Evolutionary conservation across 2,113 vertebrate genomes (phyloP), one percentile per base, ranked within the genome.

Genomic region (Psettodes erumei): DNA sequence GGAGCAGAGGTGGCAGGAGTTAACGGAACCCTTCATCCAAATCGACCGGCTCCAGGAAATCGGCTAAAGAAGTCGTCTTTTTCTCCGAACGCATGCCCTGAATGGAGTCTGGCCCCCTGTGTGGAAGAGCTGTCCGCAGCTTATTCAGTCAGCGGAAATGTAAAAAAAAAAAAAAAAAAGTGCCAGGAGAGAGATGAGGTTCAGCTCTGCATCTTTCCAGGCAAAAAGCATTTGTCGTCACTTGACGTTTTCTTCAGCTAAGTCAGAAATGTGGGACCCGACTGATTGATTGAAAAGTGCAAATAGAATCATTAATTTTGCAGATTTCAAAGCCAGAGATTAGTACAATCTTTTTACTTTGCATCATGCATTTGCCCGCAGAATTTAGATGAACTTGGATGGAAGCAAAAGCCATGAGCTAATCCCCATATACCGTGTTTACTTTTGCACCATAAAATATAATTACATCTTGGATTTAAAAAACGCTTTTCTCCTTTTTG

Each of bases 401-500:
- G 53, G 76, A 71, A 61, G 59, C 43, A 64, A 8, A 27, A 69
- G 53, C 62, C 69, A 69, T 54, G 71, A 81, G 54, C 71, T 89
- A 87, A 87, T 89, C 79, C 74, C 48, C 3, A 0, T 48, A 58
- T 72, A 47, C 47, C 30, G 61, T 82, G 72, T 90, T 88, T 86
- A 76, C 77, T 87, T 90, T 84, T 81, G 71, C 80, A 54, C 71
- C 84, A 88, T 86, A 81, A 90, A 86, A 84, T 75, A 75, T 83
- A 91, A 90, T 90, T 86, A 78, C 73, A 78, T 84, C 77, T 83
- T 73, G 73, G 81, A 86, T 82, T 86, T 62, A 37, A 56, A 74
- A 82, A 77, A 79, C 58, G 72, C 58, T 75, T 67, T 56, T 10
- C 69, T 78, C 62, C 23, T 74, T 66, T 72, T 81, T 71, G 50